These are phyloP conservation scores for Phrixothrix hirtus DNA, from an alignment of 2,888 invertebrate genomes.

Conservation along the genomic window DNA sequence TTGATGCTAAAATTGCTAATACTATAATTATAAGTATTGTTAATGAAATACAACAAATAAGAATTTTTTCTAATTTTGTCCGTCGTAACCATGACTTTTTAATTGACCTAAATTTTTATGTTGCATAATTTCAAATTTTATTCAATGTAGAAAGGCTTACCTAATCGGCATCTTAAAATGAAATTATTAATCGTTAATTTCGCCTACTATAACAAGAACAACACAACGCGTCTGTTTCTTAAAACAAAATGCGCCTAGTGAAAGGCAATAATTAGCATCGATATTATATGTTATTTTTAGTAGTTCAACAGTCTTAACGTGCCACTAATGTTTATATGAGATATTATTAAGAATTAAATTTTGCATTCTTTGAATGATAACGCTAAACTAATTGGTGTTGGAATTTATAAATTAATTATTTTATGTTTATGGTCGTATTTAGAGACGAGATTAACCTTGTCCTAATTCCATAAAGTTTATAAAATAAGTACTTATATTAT, in stretches of 20 bases:
- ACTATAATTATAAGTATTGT: background rate
- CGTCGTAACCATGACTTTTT: background rate
- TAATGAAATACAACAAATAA: background rate
- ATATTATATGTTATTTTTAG: conserved; percentile 2
- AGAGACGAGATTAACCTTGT: too few species aligned
- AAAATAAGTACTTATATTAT: too few species aligned
- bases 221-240: background rate
- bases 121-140: background rate
- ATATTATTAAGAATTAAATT: too few species aligned
- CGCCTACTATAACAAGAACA: background rate
- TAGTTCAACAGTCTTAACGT: too few species aligned
- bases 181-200: background rate
- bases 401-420: too few species aligned
- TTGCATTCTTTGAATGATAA: too few species aligned
- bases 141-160: background rate
- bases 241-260: background rate
- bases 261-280: background rate
- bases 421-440: too few species aligned
- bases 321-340: too few species aligned
- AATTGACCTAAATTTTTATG: background rate
- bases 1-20: background rate
- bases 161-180: background rate
- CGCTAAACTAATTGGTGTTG: too few species aligned
- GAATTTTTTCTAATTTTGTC: background rate
- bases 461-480: too few species aligned